Evolutionary conservation across 2,888 invertebrate species (phyloP).

Genomic region (Eucriotettix oculatus): DNA sequence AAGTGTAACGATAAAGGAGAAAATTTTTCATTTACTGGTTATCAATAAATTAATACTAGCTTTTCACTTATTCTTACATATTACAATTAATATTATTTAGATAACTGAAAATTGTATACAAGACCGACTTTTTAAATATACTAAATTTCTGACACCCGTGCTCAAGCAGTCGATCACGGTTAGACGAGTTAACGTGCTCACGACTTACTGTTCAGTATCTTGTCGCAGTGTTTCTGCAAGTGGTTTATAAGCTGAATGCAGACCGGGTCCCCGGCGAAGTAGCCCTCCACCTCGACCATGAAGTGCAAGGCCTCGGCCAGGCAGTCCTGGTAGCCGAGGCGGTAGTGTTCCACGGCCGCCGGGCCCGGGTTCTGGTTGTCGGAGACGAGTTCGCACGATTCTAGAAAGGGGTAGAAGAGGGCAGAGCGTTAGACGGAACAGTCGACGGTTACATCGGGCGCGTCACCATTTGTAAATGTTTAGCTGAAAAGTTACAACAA

Average conservation of each 20-base stretch:
- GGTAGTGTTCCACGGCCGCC: conserved; percentile 35
- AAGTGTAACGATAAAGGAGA: too few species aligned
- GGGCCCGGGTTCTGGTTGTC: conserved; percentile 7
- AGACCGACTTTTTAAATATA: not conserved
- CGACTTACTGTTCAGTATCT: conserved; percentile 31
- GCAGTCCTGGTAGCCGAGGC: conserved; percentile 81
- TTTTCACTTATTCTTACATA: too few species aligned
- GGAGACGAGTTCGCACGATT: conserved; percentile 14
- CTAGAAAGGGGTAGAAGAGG: conserved; percentile 6
- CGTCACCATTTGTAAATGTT: too few species aligned
- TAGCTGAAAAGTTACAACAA: too few species aligned
- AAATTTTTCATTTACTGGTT: too few species aligned
- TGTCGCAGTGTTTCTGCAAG: conserved; percentile 68
- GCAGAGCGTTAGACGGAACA: too few species aligned
- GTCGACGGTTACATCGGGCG: too few species aligned
- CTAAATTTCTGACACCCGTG: not conserved
- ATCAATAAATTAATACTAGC: too few species aligned
- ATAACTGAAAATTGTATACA: too few species aligned
- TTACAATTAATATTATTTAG: too few species aligned
- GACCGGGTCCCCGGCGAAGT: conserved; percentile 60
- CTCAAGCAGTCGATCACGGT: not conserved
- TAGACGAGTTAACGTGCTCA: too few species aligned
- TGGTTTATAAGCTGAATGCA: conserved; percentile 68
- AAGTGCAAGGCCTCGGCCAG: conserved; percentile 78
- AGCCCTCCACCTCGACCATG: conserved; percentile 70